Evolutionary conservation across 2,113 vertebrate species (phyloP).

Genomic region (Lutjanus erythropterus): DNA sequence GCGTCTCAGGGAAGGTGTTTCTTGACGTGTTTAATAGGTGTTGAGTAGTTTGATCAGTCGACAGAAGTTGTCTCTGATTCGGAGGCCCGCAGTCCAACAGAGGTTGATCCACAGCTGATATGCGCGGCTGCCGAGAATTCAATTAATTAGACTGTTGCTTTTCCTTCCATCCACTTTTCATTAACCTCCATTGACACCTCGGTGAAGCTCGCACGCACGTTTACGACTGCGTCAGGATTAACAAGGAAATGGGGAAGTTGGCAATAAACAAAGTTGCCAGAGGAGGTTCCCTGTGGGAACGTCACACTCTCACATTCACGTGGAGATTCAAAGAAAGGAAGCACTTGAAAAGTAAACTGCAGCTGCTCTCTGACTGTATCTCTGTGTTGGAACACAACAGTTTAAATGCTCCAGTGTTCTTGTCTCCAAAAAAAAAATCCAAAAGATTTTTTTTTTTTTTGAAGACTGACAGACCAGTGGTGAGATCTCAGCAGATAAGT

Average conservation of each 20-base stretch:
- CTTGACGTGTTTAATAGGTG: constrained; percentile 81
- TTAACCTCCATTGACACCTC: constrained; percentile 81
- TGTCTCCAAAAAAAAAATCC: constrained; percentile 24
- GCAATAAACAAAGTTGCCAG: constrained; percentile 77
- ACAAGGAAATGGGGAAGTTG: constrained; percentile 78
- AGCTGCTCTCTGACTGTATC: constrained; percentile 28
- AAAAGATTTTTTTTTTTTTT: constrained; percentile 48
- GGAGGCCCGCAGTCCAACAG: constrained; percentile 47
- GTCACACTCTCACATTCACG: constrained; percentile 28
- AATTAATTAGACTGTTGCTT: constrained; percentile 81
- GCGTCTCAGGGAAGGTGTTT: constrained; percentile 78
- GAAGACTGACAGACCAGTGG: constrained; percentile 39
- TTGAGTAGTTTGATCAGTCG: constrained; percentile 81
- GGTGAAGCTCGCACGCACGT: constrained; percentile 44
- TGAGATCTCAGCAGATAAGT: constrained; percentile 53
- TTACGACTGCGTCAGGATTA: constrained; percentile 74
- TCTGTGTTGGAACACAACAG: constrained; percentile 17
- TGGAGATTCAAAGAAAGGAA: constrained; percentile 21
- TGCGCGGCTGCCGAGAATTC: constrained; percentile 66
- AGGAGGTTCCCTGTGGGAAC: constrained; percentile 55
- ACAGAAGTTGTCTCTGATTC: constrained; percentile 72
- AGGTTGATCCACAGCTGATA: constrained; percentile 72
- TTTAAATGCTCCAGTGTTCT: constrained; percentile 11
- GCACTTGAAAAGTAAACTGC: constrained; percentile 19
- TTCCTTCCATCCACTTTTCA: constrained; percentile 82